These are phyloP conservation scores for Cheilosia urbana DNA, from an alignment of 2,888 invertebrate species.

Conservation along the genomic window DNA sequence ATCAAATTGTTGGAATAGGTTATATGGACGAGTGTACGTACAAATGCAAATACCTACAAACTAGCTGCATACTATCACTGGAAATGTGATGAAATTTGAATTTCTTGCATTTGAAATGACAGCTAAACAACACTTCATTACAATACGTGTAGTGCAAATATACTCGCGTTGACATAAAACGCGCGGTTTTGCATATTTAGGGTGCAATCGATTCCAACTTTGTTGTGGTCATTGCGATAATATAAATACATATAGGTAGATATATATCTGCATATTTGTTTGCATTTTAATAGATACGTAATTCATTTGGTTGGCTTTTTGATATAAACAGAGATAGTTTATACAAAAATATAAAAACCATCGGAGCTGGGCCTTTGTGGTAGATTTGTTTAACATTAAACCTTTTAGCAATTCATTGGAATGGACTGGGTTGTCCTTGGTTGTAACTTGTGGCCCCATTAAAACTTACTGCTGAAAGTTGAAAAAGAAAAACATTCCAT, in stretches of 20 bases:
- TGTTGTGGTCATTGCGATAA: slow-evolving; percentile 28
- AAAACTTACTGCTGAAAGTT: no score
- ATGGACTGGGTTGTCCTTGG: no score
- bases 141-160: slow-evolving; percentile 37
- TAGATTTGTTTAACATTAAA: slow-evolving; percentile 6
- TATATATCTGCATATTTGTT: background rate
- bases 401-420: background rate
- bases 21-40: background rate
- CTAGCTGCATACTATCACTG: slow-evolving; percentile 19
- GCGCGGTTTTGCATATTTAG: slow-evolving; percentile 64
- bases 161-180: slow-evolving; percentile 62
- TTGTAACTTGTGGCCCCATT: no score
- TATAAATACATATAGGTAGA: no score
- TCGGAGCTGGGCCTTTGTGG: background rate
- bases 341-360: background rate
- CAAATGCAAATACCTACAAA: background rate
- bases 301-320: slow-evolving; percentile 1
- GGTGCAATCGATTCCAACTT: slow-evolving; percentile 54
- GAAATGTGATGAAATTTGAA: slow-evolving; percentile 66
- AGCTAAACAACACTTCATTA: slow-evolving; percentile 31
- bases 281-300: slow-evolving; percentile 31
- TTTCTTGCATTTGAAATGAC: slow-evolving; percentile 57
- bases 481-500: no score
- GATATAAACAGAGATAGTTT: background rate
- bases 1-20: slow-evolving; percentile 10